phyloP scores from a whole-genome alignment of 2,113 vertebrate species.

The Lophius piscatorius region DNA sequence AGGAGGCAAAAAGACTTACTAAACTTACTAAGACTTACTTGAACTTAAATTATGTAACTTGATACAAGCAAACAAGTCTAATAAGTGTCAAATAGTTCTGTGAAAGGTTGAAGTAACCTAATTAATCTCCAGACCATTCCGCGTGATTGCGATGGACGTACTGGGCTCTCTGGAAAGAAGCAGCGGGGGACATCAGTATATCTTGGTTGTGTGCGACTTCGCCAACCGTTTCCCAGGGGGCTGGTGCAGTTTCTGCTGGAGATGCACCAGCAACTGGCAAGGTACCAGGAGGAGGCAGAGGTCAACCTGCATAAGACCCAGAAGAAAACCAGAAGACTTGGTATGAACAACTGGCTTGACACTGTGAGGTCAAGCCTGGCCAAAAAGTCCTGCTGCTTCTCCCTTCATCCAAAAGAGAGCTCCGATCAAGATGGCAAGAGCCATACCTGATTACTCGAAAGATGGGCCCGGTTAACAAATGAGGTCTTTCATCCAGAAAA shows the following conservation, averaged over 20 bases:
- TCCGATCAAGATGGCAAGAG: not conserved
- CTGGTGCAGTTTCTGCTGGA: not conserved
- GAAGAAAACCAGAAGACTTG: not conserved
- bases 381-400: slow-evolving; percentile 3
- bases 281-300: not conserved
- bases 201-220: not conserved
- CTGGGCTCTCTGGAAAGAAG: not conserved
- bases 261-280: not conserved
- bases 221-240: no score
- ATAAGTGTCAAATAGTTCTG: no score
- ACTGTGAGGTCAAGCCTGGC: not conserved
- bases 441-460: not conserved
- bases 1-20: no score
- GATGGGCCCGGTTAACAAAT: not conserved
- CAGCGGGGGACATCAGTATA: not conserved
- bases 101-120: no score
- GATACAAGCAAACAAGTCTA: no score
- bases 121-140: not conserved
- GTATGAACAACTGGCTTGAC: not conserved
- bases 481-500: no score
- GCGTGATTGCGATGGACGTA: not conserved
- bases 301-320: slow-evolving; percentile 14
- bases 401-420: not conserved
- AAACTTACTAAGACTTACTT: no score
- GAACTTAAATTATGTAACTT: no score